phyloP scores from a whole-genome alignment of 30 jellyfish, hydroid and myxozoan species.

The Aurelia coerulea region DNA sequence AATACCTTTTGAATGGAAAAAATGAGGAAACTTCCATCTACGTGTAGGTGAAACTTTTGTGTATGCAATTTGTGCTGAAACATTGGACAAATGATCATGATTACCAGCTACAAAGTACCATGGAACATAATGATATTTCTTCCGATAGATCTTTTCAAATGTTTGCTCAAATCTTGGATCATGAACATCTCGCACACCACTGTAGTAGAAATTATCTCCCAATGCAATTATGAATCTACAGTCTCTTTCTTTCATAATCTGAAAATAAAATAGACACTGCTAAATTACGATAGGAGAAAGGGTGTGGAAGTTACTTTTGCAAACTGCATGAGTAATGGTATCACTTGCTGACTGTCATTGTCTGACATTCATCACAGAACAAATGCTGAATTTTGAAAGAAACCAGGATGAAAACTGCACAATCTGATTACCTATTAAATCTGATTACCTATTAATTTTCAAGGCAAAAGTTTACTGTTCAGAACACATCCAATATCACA shows the following conservation, averaged over 20 bases:
- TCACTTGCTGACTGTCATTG: no score
- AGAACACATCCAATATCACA: no score
- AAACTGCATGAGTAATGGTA: no score
- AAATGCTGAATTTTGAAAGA: no score
- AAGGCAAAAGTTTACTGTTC: neutral
- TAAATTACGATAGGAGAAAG: neutral
- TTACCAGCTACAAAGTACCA: constrained; percentile 97
- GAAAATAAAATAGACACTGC: neutral
- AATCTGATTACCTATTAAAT: no score
- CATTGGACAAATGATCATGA: constrained; percentile 90
- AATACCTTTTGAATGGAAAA: constrained; percentile 76
- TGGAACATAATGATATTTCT: constrained; percentile 82
- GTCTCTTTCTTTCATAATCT: constrained; percentile 63
- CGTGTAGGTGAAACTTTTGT: constrained; percentile 57
- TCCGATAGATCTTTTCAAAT: constrained; percentile 78
- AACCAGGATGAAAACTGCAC: no score
- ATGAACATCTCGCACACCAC: constrained; percentile 86
- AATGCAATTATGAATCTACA: constrained; percentile 86
- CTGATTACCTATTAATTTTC: no score
- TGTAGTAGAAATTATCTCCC: constrained; percentile 89
- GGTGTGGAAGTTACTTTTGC: no score
- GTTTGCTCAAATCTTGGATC: constrained; percentile 90
- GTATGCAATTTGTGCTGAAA: constrained; percentile 95
- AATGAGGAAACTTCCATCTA: constrained; percentile 89
- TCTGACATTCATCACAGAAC: no score